A percentile compares a stretch with the other conserved stretches of the same genome.
These are phyloP conservation scores for Patella ulyssiponensis DNA, from an alignment of 2,888 invertebrate species.

Conservation along the genomic window DNA sequence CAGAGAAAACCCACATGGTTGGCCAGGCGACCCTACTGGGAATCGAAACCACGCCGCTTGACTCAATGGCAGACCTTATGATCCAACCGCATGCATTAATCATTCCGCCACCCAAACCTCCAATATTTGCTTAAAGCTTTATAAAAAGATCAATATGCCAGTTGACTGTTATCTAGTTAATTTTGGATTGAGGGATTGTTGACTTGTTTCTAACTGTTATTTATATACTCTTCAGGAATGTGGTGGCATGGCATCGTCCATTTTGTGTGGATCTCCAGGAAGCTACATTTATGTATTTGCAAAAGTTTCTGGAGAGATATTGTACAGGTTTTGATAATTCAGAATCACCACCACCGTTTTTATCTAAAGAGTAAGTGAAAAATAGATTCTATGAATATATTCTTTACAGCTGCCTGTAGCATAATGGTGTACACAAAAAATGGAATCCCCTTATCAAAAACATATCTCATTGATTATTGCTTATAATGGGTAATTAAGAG, in stretches of 20 bases:
- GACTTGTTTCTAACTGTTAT: too few relatives aligned
- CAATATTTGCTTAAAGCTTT: too few relatives aligned
- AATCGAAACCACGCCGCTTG: too few relatives aligned
- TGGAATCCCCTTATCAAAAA: neutral
- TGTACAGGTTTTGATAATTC: conserved; percentile 74
- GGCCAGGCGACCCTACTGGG: too few relatives aligned
- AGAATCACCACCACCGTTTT: conserved; percentile 72
- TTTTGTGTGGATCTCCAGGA: conserved; percentile 79
- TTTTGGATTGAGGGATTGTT: too few relatives aligned
- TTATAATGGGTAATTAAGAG: too few relatives aligned
- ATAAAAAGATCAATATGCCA: too few relatives aligned
- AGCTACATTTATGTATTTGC: conserved; percentile 76
- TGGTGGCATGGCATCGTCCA: conserved; percentile 76
- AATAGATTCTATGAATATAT: neutral
- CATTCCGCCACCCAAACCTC: too few relatives aligned
- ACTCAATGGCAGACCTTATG: too few relatives aligned
- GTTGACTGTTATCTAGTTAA: too few relatives aligned
- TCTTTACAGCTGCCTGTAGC: neutral
- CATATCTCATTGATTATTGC: neutral
- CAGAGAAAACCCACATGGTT: too few relatives aligned
- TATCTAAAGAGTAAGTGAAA: conserved; percentile 64
- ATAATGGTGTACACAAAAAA: neutral
- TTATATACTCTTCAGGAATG: conserved; percentile 68
- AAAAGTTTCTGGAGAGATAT: conserved; percentile 77
- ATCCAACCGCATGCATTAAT: too few relatives aligned